Evolutionary conservation across 2,888 invertebrate species (phyloP).

Genomic region (Bruchidius siliquastri): DNA sequence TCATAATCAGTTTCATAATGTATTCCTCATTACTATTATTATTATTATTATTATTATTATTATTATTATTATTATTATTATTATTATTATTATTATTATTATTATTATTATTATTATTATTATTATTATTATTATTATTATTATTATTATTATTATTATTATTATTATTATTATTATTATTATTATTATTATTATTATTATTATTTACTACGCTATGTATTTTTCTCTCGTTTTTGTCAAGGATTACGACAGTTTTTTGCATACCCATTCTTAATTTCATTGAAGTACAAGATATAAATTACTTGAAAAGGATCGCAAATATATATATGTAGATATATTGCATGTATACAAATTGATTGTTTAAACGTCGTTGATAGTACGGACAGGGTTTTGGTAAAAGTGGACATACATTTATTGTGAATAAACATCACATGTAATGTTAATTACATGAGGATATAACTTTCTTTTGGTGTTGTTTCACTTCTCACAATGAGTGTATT

Average conservation of each 20-base stretch:
- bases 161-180: no score
- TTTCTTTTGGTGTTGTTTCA: not conserved
- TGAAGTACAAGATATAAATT: not conserved
- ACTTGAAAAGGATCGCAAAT: not conserved
- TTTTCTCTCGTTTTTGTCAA: not conserved
- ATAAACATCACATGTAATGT: not conserved
- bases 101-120: no score
- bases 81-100: no score
- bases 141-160: no score
- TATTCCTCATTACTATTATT: not conserved
- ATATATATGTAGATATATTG: not conserved
- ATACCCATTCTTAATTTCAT: not conserved
- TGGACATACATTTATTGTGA: not conserved
- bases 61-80: no score
- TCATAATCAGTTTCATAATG: not conserved
- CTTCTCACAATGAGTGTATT: not conserved
- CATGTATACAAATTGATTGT: not conserved
- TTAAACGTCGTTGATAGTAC: not conserved
- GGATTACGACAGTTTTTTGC: not conserved
- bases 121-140: no score
- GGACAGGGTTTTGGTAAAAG: not conserved
- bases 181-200: no score
- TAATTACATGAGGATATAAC: not conserved
- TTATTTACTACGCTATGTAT: not conserved
- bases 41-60: no score